Evolutionary conservation across 2,888 invertebrate genomes (phyloP).

Genomic region (Plutella xylostella): DNA sequence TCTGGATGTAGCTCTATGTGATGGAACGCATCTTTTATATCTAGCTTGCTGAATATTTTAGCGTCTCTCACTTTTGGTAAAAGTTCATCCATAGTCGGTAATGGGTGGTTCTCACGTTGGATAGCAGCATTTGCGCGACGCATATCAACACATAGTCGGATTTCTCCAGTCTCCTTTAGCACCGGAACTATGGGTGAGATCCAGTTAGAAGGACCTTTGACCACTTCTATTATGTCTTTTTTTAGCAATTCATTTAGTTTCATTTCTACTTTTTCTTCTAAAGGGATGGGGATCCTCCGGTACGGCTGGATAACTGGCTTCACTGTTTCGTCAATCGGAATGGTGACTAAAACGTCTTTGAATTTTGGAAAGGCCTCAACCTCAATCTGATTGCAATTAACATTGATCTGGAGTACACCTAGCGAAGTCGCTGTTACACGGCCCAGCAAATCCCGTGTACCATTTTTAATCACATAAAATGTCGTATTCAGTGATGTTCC

Average conservation of each 20-base stretch:
- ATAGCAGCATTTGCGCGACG: constrained; percentile 31
- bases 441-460: not conserved
- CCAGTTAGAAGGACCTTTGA: constrained; percentile 27
- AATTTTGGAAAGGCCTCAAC: constrained; percentile 18
- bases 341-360: constrained; percentile 21
- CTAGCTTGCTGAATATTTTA: constrained; percentile 14
- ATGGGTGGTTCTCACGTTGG: constrained; percentile 16
- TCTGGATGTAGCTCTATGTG: constrained; percentile 28
- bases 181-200: constrained; percentile 26
- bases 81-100: constrained; percentile 24
- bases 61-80: constrained; percentile 18
- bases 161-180: constrained; percentile 18
- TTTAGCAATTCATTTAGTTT: constrained; percentile 19
- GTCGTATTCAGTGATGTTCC: not conserved
- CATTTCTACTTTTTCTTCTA: constrained; percentile 15
- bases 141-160: constrained; percentile 14
- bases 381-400: not conserved
- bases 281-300: constrained; percentile 26
- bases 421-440: not conserved
- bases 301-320: too few species aligned
- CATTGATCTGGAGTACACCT: not conserved
- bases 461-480: constrained; percentile 1
- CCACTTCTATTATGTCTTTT: constrained; percentile 28
- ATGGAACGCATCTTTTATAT: constrained; percentile 12
- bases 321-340: constrained; percentile 22